Percentiles rank a stretch among this genome's conserved stretches.
Evolutionary conservation across 2,797 vertebrate species (phyloP).

Genomic region (Chaetodon trifasciatus): DNA sequence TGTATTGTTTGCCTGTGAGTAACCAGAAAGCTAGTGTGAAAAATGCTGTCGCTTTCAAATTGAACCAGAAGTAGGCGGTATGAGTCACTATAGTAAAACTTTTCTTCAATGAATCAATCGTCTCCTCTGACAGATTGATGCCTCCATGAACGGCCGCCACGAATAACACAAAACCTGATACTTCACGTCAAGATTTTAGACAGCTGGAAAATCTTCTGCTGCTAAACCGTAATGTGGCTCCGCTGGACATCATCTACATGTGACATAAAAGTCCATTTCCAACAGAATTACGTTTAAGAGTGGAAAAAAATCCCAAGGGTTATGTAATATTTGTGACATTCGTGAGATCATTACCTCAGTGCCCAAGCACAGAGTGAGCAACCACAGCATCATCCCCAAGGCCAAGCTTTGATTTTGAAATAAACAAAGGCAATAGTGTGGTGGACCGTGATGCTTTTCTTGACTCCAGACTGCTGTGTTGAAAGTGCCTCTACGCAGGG

Average conservation of each 20-base stretch:
- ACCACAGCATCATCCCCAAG: constrained; percentile 51
- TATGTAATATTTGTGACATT: constrained; percentile 51
- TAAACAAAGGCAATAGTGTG: constrained; percentile 73
- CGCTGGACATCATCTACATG: neutral
- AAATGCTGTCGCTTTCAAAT: neutral
- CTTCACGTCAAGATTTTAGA: constrained; percentile 1
- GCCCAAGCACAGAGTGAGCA: constrained; percentile 18
- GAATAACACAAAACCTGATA: constrained; percentile 3
- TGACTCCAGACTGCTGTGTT: constrained; percentile 57
- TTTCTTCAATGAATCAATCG: neutral
- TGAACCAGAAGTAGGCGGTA: neutral
- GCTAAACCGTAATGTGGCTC: neutral
- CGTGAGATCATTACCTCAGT: constrained; percentile 52
- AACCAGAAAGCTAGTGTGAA: neutral
- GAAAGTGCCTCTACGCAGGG: constrained; percentile 64
- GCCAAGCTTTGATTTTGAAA: constrained; percentile 58
- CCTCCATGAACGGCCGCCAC: neutral
- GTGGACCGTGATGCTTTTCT: constrained; percentile 47
- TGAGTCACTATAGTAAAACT: neutral
- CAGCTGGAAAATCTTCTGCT: constrained; percentile 5
- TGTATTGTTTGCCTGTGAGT: constrained; percentile 6
- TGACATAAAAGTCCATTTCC: constrained; percentile 26
- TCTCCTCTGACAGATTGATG: neutral
- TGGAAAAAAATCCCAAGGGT: constrained; percentile 35
- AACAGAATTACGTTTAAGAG: constrained; percentile 6